These are phyloP conservation scores for Metalampra italica DNA, from an alignment of 2,888 invertebrate species.

Conservation along the genomic window DNA sequence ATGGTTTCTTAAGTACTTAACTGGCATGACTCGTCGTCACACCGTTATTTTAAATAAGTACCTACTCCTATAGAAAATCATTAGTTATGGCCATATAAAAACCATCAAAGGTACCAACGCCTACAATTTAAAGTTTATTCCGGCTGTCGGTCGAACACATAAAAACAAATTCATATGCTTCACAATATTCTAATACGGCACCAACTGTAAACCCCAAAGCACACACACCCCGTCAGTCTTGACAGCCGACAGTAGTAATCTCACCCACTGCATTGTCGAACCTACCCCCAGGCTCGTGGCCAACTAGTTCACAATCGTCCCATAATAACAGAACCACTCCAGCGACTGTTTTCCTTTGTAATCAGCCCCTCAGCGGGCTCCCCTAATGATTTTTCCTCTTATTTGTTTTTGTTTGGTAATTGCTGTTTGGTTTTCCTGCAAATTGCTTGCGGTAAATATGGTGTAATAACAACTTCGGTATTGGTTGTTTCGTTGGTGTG, in stretches of 20 bases:
- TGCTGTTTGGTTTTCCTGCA: conserved; percentile 72
- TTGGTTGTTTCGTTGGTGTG: conserved; percentile 3
- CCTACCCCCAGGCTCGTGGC: conserved; percentile 43
- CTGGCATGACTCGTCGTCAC: no score
- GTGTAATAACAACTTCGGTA: conserved; percentile 16
- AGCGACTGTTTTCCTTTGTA: conserved; percentile 64
- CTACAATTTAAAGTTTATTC: no score
- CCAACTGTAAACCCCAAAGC: conserved; percentile 2
- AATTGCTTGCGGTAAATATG: conserved; percentile 64
- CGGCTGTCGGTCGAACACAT: no score
- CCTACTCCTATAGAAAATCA: no score
- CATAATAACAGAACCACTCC: conserved; percentile 32
- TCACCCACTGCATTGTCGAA: conserved; percentile 57
- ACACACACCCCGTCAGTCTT: conserved; percentile 14
- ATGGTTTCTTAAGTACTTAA: no score
- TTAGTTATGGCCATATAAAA: no score
- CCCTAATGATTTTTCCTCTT: conserved; percentile 72
- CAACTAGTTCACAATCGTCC: conserved; percentile 44
- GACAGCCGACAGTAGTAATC: conserved; percentile 65
- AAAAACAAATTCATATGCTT: no score
- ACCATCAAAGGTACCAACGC: no score
- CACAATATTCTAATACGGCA: not conserved
- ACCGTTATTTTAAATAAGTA: no score
- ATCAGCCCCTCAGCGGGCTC: conserved; percentile 48
- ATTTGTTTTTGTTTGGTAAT: conserved; percentile 76